Evolutionary conservation across 2,797 vertebrate genomes (phyloP), one percentile per base, ranked within the genome.

Genomic region (Carapus acus): DNA sequence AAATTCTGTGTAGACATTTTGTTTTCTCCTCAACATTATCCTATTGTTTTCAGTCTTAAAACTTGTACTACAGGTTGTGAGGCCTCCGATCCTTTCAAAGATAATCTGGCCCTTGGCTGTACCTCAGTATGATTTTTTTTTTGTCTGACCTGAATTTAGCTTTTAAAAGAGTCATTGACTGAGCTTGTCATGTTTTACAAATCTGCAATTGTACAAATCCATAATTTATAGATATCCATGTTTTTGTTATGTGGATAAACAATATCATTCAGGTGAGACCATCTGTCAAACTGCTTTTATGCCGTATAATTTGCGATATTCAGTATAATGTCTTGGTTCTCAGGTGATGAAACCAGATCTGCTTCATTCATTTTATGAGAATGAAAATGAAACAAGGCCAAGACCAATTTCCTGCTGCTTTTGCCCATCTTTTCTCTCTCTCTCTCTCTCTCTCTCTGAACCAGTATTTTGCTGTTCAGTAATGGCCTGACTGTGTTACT

Each of bases 261-360:
- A n/a, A n/a, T n/a, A n/a, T n/a, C n/a, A n/a, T n/a, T n/a, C n/a
- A n/a, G 9, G 24, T 9, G 24, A 9, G 24, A 27, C 9, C 9
- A 27, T 27, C 24, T 27, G 22, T 56, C 29, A 42, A 33, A 39
- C 59, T 48, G 62, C 75, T 74, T 64, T 22, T 17, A 51, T 54
- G 33, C 72, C 50, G 44, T 70, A 71, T 74, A n/a, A n/a, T n/a
- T n/a, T n/a, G n/a, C n/a, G n/a, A n/a, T n/a, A n/a, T 65, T 56
- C 63, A 37, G 63, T 46, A 19, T 67, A 7, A 42, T 70, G 63
- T 55, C 43, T 33, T 48, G 50, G 44, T 34, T 21, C 53, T 68
- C 50, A 71, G 65, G 65, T 76, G 63, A 64, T 45, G 60, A 36
- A 78, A 71, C 57, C 45, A n/a, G 62, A 71, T 57, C 65, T 39